Percentiles rank a stretch among this genome's conserved stretches.
These are phyloP conservation scores for Drosophila saltans DNA, from an alignment of 1,140 invertebrate genomes.

Conservation along the genomic window DNA sequence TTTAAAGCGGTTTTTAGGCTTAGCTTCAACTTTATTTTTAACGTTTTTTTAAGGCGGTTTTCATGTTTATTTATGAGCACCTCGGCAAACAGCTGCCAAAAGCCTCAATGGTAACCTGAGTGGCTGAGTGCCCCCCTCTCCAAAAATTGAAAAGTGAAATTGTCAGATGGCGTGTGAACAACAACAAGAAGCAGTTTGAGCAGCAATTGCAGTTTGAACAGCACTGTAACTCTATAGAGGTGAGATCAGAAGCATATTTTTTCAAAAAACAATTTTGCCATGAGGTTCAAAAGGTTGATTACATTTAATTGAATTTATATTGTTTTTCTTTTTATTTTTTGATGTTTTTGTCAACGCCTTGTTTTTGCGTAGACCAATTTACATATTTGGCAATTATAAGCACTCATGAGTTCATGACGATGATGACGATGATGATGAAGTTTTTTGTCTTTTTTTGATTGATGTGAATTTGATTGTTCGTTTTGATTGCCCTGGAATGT, in stretches of 20 bases:
- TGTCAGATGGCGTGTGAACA: conserved; percentile 69
- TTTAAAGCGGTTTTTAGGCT: conserved; percentile 70
- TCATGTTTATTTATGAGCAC: conserved; percentile 79
- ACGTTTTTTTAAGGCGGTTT: conserved; percentile 72
- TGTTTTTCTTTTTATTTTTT: background rate
- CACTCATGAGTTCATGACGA: conserved; percentile 21
- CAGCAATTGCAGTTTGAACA: conserved; percentile 45
- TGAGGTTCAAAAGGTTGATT: conserved; percentile 56
- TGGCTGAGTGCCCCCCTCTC: background rate
- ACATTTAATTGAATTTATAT: conserved; percentile 66
- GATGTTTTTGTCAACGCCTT: conserved; percentile 21
- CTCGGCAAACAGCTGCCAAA: conserved; percentile 60
- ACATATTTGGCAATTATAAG: conserved; percentile 75
- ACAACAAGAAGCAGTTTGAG: conserved; percentile 52
- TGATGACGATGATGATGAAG: conserved; percentile 24
- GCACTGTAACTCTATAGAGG: conserved; percentile 36
- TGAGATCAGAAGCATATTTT: conserved; percentile 37
- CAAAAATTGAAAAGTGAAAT: conserved; percentile 70
- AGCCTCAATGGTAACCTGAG: conserved; percentile 55
- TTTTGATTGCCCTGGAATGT: conserved; percentile 10
- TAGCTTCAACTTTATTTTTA: conserved; percentile 55
- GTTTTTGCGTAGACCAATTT: conserved; percentile 34
- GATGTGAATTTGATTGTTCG: conserved; percentile 61
- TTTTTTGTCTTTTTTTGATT: conserved; percentile 40
- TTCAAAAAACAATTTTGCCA: conserved; percentile 30